These are phyloP conservation scores for Oreochromis grahami DNA, from an alignment of 2,797 vertebrate species.

Conservation along the genomic window DNA sequence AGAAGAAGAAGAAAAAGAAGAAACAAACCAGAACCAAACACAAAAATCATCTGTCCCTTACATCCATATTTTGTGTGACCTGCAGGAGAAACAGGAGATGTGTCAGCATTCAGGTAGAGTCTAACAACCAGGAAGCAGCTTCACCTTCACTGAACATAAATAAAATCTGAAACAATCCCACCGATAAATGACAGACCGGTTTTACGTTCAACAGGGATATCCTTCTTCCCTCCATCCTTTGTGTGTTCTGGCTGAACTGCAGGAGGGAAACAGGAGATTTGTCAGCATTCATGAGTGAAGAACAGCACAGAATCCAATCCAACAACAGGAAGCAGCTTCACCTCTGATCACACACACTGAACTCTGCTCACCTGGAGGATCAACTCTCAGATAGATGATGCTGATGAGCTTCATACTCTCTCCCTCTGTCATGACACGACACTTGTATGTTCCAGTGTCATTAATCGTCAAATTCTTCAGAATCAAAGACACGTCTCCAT, in stretches of 20 bases:
- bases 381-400: background rate
- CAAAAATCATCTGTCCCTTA: rapidly evolving
- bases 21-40: rapidly evolving
- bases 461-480: too few species aligned
- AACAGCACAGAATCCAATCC: too few species aligned
- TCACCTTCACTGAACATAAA: too few species aligned
- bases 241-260: background rate
- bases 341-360: background rate
- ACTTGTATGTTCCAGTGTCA: too few species aligned
- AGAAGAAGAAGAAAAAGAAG: rapidly evolving
- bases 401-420: too few species aligned
- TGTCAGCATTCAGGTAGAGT: background rate
- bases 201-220: rapidly evolving
- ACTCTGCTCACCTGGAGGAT: background rate
- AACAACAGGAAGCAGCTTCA: rapidly evolving
- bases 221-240: background rate
- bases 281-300: background rate
- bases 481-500: too few species aligned
- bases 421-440: rapidly evolving
- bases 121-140: background rate
- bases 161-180: too few species aligned
- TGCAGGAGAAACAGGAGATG: rapidly evolving
- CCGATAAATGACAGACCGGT: too few species aligned
- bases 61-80: rapidly evolving
- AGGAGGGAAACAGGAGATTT: background rate